These are phyloP conservation scores for Otolemur garnettii DNA, from an alignment of 2,113 vertebrate genomes.

Conservation along the genomic window DNA sequence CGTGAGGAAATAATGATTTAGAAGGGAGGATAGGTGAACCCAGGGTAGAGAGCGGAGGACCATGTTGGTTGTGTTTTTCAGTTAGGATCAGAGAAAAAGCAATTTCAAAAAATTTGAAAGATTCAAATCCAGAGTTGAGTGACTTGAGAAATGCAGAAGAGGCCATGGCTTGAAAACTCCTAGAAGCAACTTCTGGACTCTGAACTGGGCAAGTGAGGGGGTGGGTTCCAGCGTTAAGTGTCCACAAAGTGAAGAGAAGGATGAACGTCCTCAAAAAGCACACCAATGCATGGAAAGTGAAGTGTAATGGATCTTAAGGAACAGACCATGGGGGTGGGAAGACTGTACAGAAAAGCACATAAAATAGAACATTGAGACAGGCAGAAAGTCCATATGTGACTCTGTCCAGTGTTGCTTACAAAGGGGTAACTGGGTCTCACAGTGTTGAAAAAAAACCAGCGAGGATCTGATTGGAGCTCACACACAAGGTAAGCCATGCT, in stretches of 20 bases:
- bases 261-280: background rate
- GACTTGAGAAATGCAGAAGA: accelerated
- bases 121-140: no score
- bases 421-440: no score
- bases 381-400: no score
- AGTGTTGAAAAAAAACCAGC: no score
- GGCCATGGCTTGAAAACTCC: background rate
- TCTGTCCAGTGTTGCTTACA: no score
- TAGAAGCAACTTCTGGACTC: background rate
- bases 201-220: background rate
- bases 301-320: background rate
- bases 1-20: background rate
- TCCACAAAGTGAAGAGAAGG: background rate
- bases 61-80: background rate
- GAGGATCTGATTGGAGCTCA: no score
- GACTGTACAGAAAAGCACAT: no score
- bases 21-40: background rate
- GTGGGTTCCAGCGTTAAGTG: background rate
- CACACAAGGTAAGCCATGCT: no score
- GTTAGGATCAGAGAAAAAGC: background rate
- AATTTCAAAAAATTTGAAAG: background rate
- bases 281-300: background rate
- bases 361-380: no score
- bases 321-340: background rate
- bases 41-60: background rate